Conservation (phyloP, 2,888 invertebrate genomes). For the Drosophila stalkeri region DNA sequence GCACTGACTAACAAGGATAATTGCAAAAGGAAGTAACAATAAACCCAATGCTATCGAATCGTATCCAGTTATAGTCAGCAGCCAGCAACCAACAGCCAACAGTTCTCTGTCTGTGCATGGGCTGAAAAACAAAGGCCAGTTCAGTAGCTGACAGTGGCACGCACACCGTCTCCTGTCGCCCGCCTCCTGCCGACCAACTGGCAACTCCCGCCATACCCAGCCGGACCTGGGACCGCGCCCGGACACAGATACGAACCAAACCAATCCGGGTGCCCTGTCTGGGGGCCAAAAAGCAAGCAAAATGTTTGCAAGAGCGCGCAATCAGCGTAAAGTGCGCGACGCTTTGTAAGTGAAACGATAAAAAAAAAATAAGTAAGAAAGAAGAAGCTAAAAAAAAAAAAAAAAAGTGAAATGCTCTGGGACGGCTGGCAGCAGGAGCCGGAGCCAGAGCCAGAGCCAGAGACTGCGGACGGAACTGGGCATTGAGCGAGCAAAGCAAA, state of each 20-base stretch:
- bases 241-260: conserved; percentile 22
- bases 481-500: conserved; percentile 11
- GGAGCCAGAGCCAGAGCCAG: too few species aligned
- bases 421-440: conserved; percentile 8
- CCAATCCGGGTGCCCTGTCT: conserved; percentile 34
- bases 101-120: conserved; percentile 20
- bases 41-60: conserved; percentile 76
- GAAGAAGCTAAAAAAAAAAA: background rate
- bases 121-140: conserved; percentile 32
- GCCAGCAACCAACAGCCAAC: conserved; percentile 22
- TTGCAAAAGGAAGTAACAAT: conserved; percentile 79
- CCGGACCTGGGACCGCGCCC: conserved; percentile 9
- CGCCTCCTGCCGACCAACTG: background rate
- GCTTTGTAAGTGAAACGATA: conserved; percentile 80
- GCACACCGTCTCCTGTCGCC: background rate
- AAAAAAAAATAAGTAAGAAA: background rate
- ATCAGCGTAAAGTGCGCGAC: conserved; percentile 79
- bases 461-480: conserved; percentile 32
- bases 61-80: conserved; percentile 41
- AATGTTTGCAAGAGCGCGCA: conserved; percentile 75
- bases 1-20: conserved; percentile 72
- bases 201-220: background rate
- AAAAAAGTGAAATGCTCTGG: conserved; percentile 4
- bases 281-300: conserved; percentile 51
- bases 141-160: conserved; percentile 14